Conservation (phyloP, 2,113 vertebrate species). For the Phrynosoma platyrhinos region DNA sequence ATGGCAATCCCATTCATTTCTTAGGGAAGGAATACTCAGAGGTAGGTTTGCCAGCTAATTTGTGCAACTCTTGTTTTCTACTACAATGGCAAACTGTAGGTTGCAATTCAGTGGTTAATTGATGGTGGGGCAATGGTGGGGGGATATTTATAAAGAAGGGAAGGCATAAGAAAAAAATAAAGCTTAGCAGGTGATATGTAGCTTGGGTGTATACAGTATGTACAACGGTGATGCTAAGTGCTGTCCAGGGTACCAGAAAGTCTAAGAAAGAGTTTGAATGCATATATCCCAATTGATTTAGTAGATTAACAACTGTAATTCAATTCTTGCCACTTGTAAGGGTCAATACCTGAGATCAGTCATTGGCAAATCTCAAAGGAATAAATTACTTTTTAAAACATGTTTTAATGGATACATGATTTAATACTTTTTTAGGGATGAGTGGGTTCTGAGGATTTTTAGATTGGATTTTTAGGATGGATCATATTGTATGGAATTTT, state of each 20-base stretch:
- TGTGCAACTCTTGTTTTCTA: neutral
- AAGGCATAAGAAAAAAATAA: neutral
- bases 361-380: constrained; percentile 37
- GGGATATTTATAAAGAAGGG: neutral
- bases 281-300: neutral
- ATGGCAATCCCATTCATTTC: too few species aligned
- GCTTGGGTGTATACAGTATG: neutral
- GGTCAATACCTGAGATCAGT: constrained; percentile 44
- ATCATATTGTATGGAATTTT: too few species aligned
- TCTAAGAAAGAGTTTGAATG: neutral
- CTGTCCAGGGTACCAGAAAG: neutral
- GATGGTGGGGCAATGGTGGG: neutral
- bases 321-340: constrained; percentile 46
- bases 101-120: neutral
- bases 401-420: too few species aligned
- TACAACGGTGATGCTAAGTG: neutral
- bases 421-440: too few species aligned
- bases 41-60: neutral
- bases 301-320: constrained; percentile 35
- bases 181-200: neutral
- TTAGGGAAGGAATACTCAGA: too few species aligned
- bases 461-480: too few species aligned
- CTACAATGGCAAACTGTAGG: neutral
- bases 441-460: too few species aligned
- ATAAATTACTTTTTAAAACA: neutral